Evolutionary conservation across 2,888 invertebrate species (phyloP).

Genomic region (Myopa tessellatipennis): DNA sequence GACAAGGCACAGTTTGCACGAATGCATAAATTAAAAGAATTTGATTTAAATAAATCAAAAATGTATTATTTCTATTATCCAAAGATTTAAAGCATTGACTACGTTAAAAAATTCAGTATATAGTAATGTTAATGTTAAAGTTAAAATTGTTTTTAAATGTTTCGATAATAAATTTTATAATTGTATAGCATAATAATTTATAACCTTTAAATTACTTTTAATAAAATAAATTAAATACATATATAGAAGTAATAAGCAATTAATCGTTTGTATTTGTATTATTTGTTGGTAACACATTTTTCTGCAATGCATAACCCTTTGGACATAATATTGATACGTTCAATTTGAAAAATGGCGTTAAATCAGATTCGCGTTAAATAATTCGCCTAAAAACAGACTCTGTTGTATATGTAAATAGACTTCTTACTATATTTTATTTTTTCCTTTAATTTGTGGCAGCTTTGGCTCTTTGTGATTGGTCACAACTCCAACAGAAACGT

Average conservation of each 20-base stretch:
- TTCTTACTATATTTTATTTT: neutral
- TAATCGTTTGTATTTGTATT: neutral
- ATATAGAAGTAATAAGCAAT: neutral
- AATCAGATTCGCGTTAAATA: no score
- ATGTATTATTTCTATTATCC: neutral
- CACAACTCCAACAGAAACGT: slow-evolving; percentile 81
- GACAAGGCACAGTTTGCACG: no score
- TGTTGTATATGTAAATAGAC: no score
- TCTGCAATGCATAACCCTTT: neutral
- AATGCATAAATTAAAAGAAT: no score
- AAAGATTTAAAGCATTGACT: neutral
- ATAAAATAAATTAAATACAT: neutral
- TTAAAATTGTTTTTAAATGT: no score
- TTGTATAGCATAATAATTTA: neutral
- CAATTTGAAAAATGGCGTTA: no score
- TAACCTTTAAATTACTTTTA: neutral
- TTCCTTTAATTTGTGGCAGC: slow-evolving; percentile 72
- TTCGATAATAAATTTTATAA: no score
- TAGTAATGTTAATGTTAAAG: neutral
- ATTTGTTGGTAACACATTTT: neutral
- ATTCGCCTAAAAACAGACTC: no score
- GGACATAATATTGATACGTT: no score
- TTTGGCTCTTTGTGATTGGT: slow-evolving; percentile 89
- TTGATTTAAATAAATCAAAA: no score
- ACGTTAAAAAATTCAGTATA: neutral